phyloP scores from a whole-genome alignment of 2,797 vertebrate species.

The Hirundo rustica region DNA sequence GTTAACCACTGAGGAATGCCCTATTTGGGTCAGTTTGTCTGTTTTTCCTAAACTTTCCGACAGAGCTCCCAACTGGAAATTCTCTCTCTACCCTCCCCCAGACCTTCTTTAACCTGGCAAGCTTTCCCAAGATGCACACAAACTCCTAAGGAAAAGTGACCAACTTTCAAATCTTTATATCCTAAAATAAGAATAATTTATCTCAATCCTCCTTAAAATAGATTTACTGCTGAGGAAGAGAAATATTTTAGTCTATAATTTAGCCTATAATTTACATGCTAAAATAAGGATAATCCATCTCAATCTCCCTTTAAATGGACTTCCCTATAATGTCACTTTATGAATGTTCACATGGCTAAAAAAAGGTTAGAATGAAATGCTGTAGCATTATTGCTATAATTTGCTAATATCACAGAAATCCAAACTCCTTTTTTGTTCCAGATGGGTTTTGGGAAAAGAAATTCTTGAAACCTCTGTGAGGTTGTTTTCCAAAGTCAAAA shows the following conservation, averaged over 20 bases:
- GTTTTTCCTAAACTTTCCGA: conserved; percentile 23
- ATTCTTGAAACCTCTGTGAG: not conserved
- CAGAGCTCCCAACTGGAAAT: conserved; percentile 14
- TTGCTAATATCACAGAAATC: conserved; percentile 9
- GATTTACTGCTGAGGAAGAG: conserved; percentile 34
- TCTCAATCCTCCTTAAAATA: conserved; percentile 42
- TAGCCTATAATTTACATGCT: conserved; percentile 46
- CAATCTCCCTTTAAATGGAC: conserved; percentile 31
- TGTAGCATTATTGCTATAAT: not conserved
- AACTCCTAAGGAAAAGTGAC: not conserved
- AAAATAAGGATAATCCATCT: conserved; percentile 52
- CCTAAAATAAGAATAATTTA: conserved; percentile 43
- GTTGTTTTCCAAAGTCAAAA: conserved; percentile 1
- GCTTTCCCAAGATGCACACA: not conserved
- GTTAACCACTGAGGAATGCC: not conserved
- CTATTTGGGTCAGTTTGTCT: conserved; percentile 20
- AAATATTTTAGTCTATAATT: not conserved
- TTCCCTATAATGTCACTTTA: conserved; percentile 20
- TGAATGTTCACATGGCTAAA: not conserved
- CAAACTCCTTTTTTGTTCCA: not conserved
- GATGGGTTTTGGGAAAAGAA: not conserved
- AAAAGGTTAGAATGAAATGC: conserved; percentile 6
- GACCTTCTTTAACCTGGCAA: conserved; percentile 3
- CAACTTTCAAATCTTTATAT: not conserved
- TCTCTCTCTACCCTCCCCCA: not conserved